Percentiles rank a stretch among this genome's conserved stretches.
These are phyloP conservation scores for Spheniscus mendiculus DNA, from an alignment of 2,113 vertebrate genomes.

Conservation along the genomic window DNA sequence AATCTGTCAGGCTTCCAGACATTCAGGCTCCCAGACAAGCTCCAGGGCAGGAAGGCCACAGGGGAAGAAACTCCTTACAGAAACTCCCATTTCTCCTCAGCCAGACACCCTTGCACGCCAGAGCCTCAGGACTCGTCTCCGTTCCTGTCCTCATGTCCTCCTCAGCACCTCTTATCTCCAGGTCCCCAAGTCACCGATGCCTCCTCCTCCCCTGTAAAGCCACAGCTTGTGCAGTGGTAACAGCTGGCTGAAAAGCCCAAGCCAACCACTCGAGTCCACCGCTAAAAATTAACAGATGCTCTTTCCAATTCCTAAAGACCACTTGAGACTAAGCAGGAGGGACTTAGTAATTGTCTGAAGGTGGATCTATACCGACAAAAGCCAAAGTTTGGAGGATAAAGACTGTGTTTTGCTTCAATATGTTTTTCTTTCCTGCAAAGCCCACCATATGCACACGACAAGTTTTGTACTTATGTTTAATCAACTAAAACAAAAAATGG, in stretches of 20 bases:
- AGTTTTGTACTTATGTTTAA: neutral
- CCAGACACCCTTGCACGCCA: neutral
- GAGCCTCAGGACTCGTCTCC: neutral
- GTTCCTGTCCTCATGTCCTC: fast-evolving
- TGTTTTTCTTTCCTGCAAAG: neutral
- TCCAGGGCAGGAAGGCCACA: neutral
- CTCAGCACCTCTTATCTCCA: neutral
- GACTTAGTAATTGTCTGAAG: neutral
- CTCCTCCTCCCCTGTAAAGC: neutral
- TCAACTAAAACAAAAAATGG: neutral
- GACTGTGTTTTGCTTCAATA: neutral
- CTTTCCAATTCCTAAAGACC: neutral
- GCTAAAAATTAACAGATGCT: neutral
- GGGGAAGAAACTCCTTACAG: neutral
- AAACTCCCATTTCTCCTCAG: neutral
- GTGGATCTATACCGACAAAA: neutral
- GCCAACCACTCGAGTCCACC: neutral
- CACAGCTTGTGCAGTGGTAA: neutral
- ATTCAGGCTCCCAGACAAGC: neutral
- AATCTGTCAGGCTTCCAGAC: neutral
- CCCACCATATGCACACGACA: neutral
- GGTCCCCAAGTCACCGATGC: neutral
- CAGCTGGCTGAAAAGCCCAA: neutral
- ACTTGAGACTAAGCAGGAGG: neutral
- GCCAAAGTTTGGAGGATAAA: neutral